A percentile compares a stretch with the other conserved stretches of the same genome.
phyloP scores from a whole-genome alignment of 2,888 invertebrate genomes.

The Cryptus viduatorius region DNA sequence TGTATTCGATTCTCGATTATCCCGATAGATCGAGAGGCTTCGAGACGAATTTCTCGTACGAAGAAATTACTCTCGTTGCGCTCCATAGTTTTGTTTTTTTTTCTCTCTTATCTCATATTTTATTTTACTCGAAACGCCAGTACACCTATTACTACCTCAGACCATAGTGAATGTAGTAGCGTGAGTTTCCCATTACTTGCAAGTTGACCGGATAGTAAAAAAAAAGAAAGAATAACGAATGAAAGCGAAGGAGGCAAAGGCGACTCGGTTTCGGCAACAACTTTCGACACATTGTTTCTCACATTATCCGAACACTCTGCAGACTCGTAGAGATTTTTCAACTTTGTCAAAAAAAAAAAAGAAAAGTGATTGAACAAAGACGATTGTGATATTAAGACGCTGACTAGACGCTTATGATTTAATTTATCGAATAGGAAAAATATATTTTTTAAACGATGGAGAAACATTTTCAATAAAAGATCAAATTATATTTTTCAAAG shows the following conservation, averaged over 20 bases:
- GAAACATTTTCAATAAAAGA: slow-evolving; percentile 67
- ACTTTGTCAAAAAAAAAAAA: slow-evolving; percentile 6
- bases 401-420: slow-evolving; percentile 56
- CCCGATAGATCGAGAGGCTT: neutral
- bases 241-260: slow-evolving; percentile 25
- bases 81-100: too few species aligned
- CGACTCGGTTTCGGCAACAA: slow-evolving; percentile 8
- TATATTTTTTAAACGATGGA: slow-evolving; percentile 74
- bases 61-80: too few species aligned
- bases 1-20: slow-evolving; percentile 1
- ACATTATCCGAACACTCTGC: slow-evolving; percentile 11
- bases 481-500: slow-evolving; percentile 71
- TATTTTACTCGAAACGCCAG: slow-evolving; percentile 3
- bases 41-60: neutral
- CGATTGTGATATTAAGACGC: slow-evolving; percentile 75
- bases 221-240: slow-evolving; percentile 38
- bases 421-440: slow-evolving; percentile 61
- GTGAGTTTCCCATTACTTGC: slow-evolving; percentile 13
- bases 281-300: slow-evolving; percentile 20
- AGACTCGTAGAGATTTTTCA: slow-evolving; percentile 24
- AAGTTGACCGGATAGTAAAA: neutral
- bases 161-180: slow-evolving; percentile 33
- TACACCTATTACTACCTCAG: slow-evolving; percentile 8
- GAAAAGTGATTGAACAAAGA: slow-evolving; percentile 48
- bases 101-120: neutral